Evolutionary conservation across 2,888 invertebrate genomes (phyloP), one percentile per base, ranked within the genome.

Genomic region (Phengaris arion): DNA sequence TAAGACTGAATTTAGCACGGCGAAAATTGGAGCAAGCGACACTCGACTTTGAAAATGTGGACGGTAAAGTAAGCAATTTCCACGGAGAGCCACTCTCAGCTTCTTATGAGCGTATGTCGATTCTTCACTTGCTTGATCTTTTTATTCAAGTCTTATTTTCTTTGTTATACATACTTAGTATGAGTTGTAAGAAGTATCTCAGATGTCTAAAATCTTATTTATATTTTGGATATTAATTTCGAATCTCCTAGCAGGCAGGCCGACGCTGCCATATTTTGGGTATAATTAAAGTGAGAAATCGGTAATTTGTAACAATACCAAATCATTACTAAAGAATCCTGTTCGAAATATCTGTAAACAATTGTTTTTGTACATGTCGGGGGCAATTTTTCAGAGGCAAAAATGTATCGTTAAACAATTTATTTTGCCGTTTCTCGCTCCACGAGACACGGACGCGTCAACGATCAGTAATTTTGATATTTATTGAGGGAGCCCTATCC

Each of bases 61-160:
- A 74, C 54, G 68, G 68, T 46, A 68, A 74, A 74, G 74, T 69
- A 68, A 74, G 68, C 54, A 74, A 69, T 75, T 75, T 75, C 68
- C 68, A 75, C 45, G 7, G 74, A 68, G 54, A 46, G 64, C 68
- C 68, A 68, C 68, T 68, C 52, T 68, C n/a, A 45, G 74, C 55
- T 54, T 68, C 68, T 46, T 55, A 68, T n/a, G 68, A 74, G 15
- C 74, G 54, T 52, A 52, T 54, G 72, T 72, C 52, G 35, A 52
- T n/a, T 54, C 52, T 54, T 35, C 54, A 35, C 35, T 22, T 72
- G 72, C 72, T 72, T 54, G 15, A 35, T 72, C 52, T 72, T 68
- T 68, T 54, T 72, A 13, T 72, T 52, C 35, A 52, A 22, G 72
- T 52, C 72, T 22, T 72, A 51, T 70, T 52, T 70, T 9, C 52